Base-by-base conservation (phyloP, 2,888 invertebrate species). In the Subacronicta megacephala region DNA sequence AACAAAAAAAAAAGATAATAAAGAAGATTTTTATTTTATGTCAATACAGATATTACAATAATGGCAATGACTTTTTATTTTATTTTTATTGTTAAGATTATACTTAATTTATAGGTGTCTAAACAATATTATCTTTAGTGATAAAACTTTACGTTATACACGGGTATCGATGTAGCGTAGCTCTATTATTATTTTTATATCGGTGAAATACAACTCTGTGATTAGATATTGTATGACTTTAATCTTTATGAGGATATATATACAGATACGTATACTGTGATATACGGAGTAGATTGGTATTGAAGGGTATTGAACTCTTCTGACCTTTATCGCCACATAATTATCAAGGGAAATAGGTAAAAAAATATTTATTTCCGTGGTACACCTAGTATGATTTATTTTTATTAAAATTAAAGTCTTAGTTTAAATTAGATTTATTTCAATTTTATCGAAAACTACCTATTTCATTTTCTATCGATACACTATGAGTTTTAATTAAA, bases 291-390 rank as follows among this genome's bases (percentile, higher is more conserved):
- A 7, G 16, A 43, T 44, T 20, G 13, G 0, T 47, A 51, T 46
- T 26, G 40, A 33, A 65, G 64, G 52, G 47, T 68, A 62, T 71
- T 72, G 73, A 73, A 65, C 45, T 52, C 71, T 64, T 31, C n/a
- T 29, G 12, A 4, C 0, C n/a, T 29, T 29, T 12, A 29, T 12
- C 3, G 29, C 10, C 29, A 29, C 29, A 29, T 12, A 38, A 40
- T 50, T n/a, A n/a, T n/a, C n/a, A n/a, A n/a, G n/a, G n/a, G n/a
- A n/a, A n/a, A n/a, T n/a, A n/a, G n/a, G n/a, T n/a, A n/a, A n/a
- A n/a, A n/a, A n/a, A n/a, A n/a, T n/a, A n/a, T n/a, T n/a, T n/a
- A n/a, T n/a, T n/a, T n/a, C n/a, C n/a, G n/a, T n/a, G n/a, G n/a
- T n/a, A n/a, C n/a, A n/a, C n/a, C n/a, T n/a, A n/a, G n/a, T n/a